phyloP scores from a whole-genome alignment of 1,140 invertebrate genomes.

The Bombus superbus region DNA sequence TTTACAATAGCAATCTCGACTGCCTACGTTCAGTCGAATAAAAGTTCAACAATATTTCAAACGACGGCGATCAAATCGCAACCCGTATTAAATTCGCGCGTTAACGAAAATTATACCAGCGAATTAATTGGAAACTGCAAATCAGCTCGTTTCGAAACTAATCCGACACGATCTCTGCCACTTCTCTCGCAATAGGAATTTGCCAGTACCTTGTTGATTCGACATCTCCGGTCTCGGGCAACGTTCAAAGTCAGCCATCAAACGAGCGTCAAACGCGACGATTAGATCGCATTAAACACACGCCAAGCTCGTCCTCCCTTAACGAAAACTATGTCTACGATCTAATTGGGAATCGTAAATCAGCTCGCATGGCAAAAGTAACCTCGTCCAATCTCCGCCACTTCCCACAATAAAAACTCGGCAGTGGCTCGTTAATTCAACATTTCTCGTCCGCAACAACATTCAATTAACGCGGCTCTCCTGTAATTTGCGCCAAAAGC shows the following conservation, averaged over 20 bases:
- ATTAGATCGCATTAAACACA: not conserved
- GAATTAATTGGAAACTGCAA: not conserved
- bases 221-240: not conserved
- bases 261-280: not conserved
- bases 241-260: not conserved
- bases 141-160: not conserved
- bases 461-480: conserved; percentile 20
- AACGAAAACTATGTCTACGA: not conserved
- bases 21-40: not conserved
- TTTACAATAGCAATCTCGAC: not conserved
- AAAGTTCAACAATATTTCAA: not conserved
- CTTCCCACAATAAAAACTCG: not conserved
- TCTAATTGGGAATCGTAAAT: not conserved
- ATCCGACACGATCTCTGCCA: too few species aligned
- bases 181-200: not conserved
- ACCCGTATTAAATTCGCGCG: not conserved
- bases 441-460: not conserved
- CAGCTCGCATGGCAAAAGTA: too few species aligned
- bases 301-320: not conserved
- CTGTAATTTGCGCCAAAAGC: not conserved
- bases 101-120: not conserved
- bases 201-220: not conserved
- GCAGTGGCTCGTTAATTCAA: not conserved
- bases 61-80: not conserved
- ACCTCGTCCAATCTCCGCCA: not conserved